These are phyloP conservation scores for Rhogogaster chlorosoma DNA, from an alignment of 2,888 invertebrate genomes.

Conservation along the genomic window DNA sequence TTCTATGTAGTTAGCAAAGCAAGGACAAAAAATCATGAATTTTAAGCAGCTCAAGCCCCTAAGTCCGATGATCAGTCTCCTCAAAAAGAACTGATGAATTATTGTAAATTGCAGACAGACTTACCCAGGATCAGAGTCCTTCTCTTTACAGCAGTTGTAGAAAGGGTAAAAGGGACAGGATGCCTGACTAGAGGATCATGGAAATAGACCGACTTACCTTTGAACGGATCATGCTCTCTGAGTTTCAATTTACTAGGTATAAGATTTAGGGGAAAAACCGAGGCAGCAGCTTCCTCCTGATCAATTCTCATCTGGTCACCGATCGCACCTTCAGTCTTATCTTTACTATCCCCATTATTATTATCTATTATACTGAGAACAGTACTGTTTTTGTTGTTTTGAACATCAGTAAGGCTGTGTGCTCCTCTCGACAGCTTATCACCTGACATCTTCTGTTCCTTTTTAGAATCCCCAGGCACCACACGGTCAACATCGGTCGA, in stretches of 20 bases:
- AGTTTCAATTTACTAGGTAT: conserved; percentile 71
- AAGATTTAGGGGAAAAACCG: conserved; percentile 72
- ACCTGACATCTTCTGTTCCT: conserved; percentile 44
- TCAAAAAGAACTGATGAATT: background rate
- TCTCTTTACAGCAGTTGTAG: conserved; percentile 3
- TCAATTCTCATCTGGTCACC: conserved; percentile 54
- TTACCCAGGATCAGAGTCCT: conserved; percentile 12
- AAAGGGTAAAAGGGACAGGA: background rate
- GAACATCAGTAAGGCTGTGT: conserved; percentile 36
- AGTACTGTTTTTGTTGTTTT: conserved; percentile 47
- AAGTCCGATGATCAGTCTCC: background rate
- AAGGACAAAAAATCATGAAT: background rate
- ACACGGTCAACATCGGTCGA: conserved; percentile 64
- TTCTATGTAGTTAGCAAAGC: background rate
- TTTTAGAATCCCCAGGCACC: conserved; percentile 11
- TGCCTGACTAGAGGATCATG: conserved; percentile 26
- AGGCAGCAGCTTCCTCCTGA: conserved; percentile 72
- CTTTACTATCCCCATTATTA: background rate
- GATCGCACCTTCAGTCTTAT: conserved; percentile 4
- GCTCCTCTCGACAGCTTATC: conserved; percentile 40
- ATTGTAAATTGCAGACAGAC: background rate
- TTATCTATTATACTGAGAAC: conserved; percentile 21
- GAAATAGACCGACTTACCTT: conserved; percentile 63
- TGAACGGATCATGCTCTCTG: conserved; percentile 65
- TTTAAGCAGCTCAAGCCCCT: background rate